Base-by-base conservation (phyloP, 2,113 vertebrate genomes). In the Gavialis gangeticus region DNA sequence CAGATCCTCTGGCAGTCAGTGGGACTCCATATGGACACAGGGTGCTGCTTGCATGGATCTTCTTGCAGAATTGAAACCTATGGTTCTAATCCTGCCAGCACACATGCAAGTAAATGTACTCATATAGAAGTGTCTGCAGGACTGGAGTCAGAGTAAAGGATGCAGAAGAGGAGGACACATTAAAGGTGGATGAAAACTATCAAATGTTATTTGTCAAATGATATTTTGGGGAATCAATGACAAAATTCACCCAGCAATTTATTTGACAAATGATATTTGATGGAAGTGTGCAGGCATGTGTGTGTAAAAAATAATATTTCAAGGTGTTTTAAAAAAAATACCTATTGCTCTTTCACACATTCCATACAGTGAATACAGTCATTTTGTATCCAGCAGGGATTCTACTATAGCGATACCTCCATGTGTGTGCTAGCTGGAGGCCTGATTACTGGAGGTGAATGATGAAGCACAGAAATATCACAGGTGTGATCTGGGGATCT, bases 401-500 rank as follows among this genome's bases (percentile, higher is more conserved):
- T 64, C 60, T 34, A 19, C 67, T 90, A 28, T n/a, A 94, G 75
- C 3, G 2, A n/a, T 67, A 54, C 54, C 76, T 54, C 56, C 63
- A 5, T 66, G 8, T 80, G 58, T 59, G 66, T 80, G 28, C 67
- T 66, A 87, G 82, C 25, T 79, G 67, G 83, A 93, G 63, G 14
- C 78, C 54, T 90, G 91, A 73, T 54, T 78, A 24, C 59, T 79
- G 60, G 37, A 82, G 21, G n/a, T 90, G 15, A 12, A 3, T 58
- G 83, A 75, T 59, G 69, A 82, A 59, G 77, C 80, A 87, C 24
- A 24, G 60, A n/a, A 89, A 30, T 58, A 88, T 89, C 89, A 88
- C 9, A 10, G 67, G 56, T 28, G 24, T 94, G 78, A 79, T 81
- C 88, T 82, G 79, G 34, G 46, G 46, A 16, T 28, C 46, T 92